Evolutionary conservation across 2,888 invertebrate species (phyloP).

Genomic region (Troilus luridus): DNA sequence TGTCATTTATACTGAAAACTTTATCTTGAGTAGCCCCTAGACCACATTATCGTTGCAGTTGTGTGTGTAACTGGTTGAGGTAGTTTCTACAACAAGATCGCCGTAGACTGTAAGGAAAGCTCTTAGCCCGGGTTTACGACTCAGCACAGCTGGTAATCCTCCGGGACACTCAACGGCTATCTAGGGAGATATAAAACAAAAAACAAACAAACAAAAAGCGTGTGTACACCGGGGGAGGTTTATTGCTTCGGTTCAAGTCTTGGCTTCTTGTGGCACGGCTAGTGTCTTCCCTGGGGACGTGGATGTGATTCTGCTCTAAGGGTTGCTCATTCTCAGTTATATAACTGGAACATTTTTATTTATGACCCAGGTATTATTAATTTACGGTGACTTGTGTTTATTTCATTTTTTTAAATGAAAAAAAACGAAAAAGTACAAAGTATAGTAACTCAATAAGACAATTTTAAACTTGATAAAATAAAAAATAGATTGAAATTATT

Average conservation of each 20-base stretch:
- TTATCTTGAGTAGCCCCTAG: background rate
- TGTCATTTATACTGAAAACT: background rate
- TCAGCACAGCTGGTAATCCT: background rate
- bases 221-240: background rate
- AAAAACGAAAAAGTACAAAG: too few relatives aligned
- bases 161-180: background rate
- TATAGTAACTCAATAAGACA: too few relatives aligned
- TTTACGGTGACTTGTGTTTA: too few relatives aligned
- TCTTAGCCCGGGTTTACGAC: background rate
- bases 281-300: background rate
- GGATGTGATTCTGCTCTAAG: background rate
- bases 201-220: constrained; percentile 24
- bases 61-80: background rate
- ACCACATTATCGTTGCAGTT: background rate
- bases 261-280: background rate
- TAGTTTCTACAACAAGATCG: background rate
- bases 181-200: constrained; percentile 22
- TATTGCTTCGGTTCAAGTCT: background rate
- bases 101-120: background rate
- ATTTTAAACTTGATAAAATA: too few relatives aligned
- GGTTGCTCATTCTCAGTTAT: background rate
- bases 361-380: too few relatives aligned
- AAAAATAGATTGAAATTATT: too few relatives aligned
- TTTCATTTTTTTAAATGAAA: too few relatives aligned
- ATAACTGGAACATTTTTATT: background rate